These are phyloP conservation scores for Symphodus melops DNA, from an alignment of 2,113 vertebrate species.

Conservation along the genomic window DNA sequence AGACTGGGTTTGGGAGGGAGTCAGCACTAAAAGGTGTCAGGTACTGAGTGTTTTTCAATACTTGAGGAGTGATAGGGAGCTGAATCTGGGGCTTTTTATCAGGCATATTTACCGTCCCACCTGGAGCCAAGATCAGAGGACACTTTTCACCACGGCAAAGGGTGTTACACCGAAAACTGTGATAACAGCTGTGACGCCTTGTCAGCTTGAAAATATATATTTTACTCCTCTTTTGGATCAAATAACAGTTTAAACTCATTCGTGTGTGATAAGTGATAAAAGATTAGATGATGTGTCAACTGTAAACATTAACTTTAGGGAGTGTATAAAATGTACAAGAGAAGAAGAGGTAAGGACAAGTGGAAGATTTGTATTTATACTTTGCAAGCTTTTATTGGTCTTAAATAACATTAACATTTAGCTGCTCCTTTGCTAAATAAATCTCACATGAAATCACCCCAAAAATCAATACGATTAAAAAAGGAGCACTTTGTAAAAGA, in stretches of 20 bases:
- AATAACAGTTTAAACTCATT: slow-evolving; percentile 32
- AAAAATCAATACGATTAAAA: too few species aligned
- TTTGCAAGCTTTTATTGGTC: too few species aligned
- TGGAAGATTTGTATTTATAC: too few species aligned
- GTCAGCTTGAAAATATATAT: slow-evolving; percentile 25
- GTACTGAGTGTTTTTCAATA: slow-evolving; percentile 42
- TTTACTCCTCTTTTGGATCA: slow-evolving; percentile 30
- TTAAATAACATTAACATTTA: too few species aligned
- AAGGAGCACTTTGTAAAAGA: too few species aligned
- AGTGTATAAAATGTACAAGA: not conserved
- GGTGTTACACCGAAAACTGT: slow-evolving; percentile 35
- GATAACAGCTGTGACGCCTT: slow-evolving; percentile 34
- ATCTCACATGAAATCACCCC: too few species aligned
- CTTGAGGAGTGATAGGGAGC: slow-evolving; percentile 49
- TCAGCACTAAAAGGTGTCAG: slow-evolving; percentile 30
- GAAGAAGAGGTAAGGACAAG: not conserved
- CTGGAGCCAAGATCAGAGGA: slow-evolving; percentile 68
- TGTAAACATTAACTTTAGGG: slow-evolving; percentile 22
- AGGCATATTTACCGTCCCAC: slow-evolving; percentile 57
- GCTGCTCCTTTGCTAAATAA: too few species aligned
- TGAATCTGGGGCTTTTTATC: slow-evolving; percentile 67
- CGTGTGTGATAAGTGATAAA: slow-evolving; percentile 26
- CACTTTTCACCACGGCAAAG: slow-evolving; percentile 64
- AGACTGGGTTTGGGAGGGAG: slow-evolving; percentile 16
- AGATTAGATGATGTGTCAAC: slow-evolving; percentile 26